phyloP scores from a whole-genome alignment of 2,888 invertebrate species.

The Rhyacophila evoluta region DNA sequence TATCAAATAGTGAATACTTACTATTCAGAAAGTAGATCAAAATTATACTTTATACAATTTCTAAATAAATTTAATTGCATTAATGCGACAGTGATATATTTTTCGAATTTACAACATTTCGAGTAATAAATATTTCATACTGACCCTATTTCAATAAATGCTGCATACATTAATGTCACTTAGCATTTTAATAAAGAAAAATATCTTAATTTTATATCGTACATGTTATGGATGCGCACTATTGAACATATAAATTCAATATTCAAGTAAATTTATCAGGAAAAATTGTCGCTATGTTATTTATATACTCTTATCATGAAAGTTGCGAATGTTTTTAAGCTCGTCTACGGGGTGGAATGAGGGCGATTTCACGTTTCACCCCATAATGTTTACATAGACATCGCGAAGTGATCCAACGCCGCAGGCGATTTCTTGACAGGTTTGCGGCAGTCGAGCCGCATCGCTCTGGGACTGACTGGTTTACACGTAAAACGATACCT shows the following conservation, averaged over 20 bases:
- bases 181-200: no score
- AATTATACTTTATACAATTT: slow-evolving; percentile 1
- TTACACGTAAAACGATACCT: slow-evolving; percentile 25
- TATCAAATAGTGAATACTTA: neutral
- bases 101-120: no score
- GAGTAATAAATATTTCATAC: no score
- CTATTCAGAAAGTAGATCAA: neutral
- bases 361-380: slow-evolving; percentile 40
- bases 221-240: no score
- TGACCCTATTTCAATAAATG: no score
- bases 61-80: neutral
- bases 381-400: slow-evolving; percentile 33
- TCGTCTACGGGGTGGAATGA: slow-evolving; percentile 32
- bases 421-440: slow-evolving; percentile 30
- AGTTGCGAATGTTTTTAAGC: no score
- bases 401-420: slow-evolving; percentile 39
- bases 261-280: no score
- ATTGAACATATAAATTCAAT: no score
- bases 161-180: no score
- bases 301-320: no score
- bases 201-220: no score
- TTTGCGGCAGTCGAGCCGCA: slow-evolving; percentile 31
- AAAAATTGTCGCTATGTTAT: no score
- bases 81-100: neutral
- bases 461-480: slow-evolving; percentile 31